These are phyloP conservation scores for Anas bernieri DNA, from an alignment of 2,797 vertebrate species.

Conservation along the genomic window DNA sequence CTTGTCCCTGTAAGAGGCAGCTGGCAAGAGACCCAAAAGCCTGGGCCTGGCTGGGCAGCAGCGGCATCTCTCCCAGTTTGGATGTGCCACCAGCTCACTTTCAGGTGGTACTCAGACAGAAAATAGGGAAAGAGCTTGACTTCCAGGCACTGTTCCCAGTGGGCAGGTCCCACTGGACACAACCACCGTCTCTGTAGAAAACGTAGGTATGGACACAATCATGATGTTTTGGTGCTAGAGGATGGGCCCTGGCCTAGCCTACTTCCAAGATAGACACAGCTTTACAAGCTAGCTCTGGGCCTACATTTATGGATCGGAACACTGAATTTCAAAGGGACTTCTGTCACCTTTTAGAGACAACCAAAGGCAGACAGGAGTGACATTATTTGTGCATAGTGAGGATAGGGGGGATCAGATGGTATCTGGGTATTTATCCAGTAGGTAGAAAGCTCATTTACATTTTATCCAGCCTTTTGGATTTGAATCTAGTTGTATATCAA, in stretches of 20 bases:
- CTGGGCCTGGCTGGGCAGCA: accelerated
- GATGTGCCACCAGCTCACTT: neutral
- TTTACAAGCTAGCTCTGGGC: neutral
- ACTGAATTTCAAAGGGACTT: neutral
- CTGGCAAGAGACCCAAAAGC: neutral
- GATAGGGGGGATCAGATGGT: neutral
- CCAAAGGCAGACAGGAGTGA: neutral
- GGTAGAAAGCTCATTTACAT: neutral
- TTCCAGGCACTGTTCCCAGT: neutral
- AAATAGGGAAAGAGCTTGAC: neutral
- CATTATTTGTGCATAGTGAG: neutral
- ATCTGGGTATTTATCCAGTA: neutral
- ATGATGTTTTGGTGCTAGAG: neutral
- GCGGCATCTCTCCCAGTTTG: neutral
- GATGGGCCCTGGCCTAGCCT: neutral
- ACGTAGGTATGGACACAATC: neutral
- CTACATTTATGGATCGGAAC: neutral
- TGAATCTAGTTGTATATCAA: neutral
- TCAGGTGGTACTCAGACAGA: neutral
- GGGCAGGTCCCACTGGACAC: neutral
- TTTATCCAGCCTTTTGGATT: neutral
- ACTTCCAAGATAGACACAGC: neutral
- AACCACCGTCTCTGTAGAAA: neutral
- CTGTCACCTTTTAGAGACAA: neutral
- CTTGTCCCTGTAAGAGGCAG: neutral